Evolutionary conservation across 2,113 vertebrate species (phyloP).

Genomic region (Centropristis striata): DNA sequence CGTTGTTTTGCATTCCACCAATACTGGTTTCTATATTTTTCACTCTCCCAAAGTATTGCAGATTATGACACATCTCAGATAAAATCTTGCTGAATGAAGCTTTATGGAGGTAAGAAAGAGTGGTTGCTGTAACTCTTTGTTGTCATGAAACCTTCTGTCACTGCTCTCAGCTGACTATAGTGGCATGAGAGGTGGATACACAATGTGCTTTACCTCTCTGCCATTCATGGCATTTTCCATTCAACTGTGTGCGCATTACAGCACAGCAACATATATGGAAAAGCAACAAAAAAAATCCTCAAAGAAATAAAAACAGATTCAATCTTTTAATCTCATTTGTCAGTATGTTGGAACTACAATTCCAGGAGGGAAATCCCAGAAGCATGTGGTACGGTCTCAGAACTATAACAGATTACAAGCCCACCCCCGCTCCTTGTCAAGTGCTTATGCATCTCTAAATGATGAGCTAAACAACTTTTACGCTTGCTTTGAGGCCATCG

Average conservation of each 20-base stretch:
- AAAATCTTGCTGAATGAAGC: not conserved
- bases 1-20: not conserved
- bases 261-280: not conserved
- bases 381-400: too few relatives aligned
- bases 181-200: not conserved
- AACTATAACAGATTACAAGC: too few relatives aligned
- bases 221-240: constrained; percentile 1
- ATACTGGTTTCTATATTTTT: not conserved
- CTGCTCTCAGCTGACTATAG: not conserved
- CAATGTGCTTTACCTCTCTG: not conserved
- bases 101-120: not conserved
- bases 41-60: not conserved
- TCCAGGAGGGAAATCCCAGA: too few relatives aligned
- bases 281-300: not conserved
- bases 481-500: too few relatives aligned
- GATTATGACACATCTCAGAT: not conserved
- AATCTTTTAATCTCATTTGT: not conserved
- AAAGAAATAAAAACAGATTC: not conserved
- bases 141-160: not conserved
- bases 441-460: too few relatives aligned
- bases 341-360: not conserved
- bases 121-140: not conserved
- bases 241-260: not conserved
- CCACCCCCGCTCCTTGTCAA: too few relatives aligned
- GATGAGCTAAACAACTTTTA: too few relatives aligned